Evolutionary conservation across 1,140 invertebrate species (phyloP).

Genomic region (Drosophila chauvacae): DNA sequence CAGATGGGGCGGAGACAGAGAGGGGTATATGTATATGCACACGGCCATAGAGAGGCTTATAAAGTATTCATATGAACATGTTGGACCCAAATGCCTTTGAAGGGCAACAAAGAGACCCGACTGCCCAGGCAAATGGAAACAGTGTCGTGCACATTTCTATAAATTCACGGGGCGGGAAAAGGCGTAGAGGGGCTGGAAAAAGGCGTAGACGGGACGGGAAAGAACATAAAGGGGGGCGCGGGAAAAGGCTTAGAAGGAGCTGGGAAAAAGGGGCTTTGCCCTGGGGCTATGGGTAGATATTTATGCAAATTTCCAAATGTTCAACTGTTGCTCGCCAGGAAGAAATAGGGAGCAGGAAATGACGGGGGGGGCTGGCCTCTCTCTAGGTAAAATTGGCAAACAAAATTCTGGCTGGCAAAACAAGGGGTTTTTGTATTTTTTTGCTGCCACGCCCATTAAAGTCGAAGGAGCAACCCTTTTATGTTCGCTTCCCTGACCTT

Average conservation of each 20-base stretch:
- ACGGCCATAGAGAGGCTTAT: constrained; percentile 59
- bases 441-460: neutral
- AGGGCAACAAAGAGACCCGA: constrained; percentile 33
- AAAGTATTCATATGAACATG: constrained; percentile 80
- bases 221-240: neutral
- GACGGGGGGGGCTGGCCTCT: neutral
- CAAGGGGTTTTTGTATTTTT: neutral
- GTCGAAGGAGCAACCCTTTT: constrained; percentile 36
- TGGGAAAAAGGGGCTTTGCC: neutral
- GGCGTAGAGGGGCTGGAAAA: neutral
- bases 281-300: constrained; percentile 50
- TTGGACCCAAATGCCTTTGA: constrained; percentile 64
- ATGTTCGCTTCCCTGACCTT: constrained; percentile 57
- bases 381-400: constrained; percentile 36
- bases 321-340: constrained; percentile 68
- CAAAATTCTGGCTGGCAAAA: constrained; percentile 18
- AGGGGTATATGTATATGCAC: constrained; percentile 2
- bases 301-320: constrained; percentile 77
- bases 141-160: constrained; percentile 75
- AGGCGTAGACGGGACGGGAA: neutral
- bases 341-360: constrained; percentile 3
- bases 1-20: neutral
- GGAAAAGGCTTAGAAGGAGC: neutral
- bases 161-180: constrained; percentile 57
- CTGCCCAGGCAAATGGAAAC: constrained; percentile 68